Evolutionary conservation across 2,888 invertebrate genomes (phyloP), one percentile per base, ranked within the genome.

Genomic region (Latrodectus elegans): DNA sequence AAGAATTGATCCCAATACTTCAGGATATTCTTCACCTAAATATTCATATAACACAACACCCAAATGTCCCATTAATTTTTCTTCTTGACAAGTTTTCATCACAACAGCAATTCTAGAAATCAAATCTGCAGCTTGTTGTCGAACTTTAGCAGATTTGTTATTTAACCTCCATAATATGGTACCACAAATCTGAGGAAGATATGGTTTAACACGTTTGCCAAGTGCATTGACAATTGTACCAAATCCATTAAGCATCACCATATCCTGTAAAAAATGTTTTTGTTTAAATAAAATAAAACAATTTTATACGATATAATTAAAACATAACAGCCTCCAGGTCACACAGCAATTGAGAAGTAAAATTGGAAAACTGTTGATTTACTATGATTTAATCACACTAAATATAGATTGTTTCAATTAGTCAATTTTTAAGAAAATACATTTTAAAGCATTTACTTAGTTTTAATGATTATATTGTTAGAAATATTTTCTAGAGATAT

Each of bases 31-130:
- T 93, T 99, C 99, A 90, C 99, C 99, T 91, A 99, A 93, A 92
- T 99, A 99, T 93, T 99, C 99, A 92, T 99, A 99, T 65, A 99
- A 94, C 51, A 99, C 99, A 17, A 99, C 98, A 89, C 99, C 99
- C 92, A 99, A 95, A 95, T 99, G 99, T 0, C 99, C 99, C 99
- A 99, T 99, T 73, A 99, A 94, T 93, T 99, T 99, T 94, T 99
- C 99, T 95, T 99, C 99, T 92, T 99, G 98, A 92, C 99, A 99
- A 0, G 98, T 98, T 92, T 99, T 99, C 99, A 99, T 99, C 53
- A 99, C 99, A 8, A 98, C 97, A 3, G 99, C 99, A 90, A 97
- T 99, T 80, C 99, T 95, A 0, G 99, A 98, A 91, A 99, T 99
- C 90, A 99, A 94, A 94, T 99, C 99, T 1, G 99, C 99, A 0